Conservation (phyloP, 2,888 invertebrate species). For the Agrochola lychnidis region DNA sequence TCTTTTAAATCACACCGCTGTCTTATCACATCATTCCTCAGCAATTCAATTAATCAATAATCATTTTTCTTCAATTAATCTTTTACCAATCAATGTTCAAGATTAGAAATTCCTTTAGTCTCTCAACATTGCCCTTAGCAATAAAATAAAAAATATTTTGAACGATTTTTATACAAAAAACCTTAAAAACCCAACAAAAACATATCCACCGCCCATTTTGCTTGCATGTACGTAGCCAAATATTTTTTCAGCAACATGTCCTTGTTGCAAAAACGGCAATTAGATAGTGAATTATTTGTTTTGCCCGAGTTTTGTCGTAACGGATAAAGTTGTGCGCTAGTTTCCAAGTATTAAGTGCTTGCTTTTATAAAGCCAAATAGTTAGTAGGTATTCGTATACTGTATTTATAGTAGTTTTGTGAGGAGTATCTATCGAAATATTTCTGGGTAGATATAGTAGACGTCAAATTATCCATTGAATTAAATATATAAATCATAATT, state of each 20-base stretch:
- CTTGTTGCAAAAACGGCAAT: constrained; percentile 59
- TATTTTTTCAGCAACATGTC: constrained; percentile 40
- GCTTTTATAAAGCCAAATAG: constrained; percentile 42
- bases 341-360: constrained; percentile 58
- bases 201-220: no score
- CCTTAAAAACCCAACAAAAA: not conserved
- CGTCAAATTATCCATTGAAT: not conserved
- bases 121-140: not conserved
- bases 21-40: no score
- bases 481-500: not conserved
- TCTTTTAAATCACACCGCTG: no score
- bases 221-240: not conserved
- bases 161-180: not conserved
- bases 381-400: constrained; percentile 9
- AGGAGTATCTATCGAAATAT: not conserved
- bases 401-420: constrained; percentile 9
- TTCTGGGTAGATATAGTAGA: not conserved
- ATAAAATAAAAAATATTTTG: not conserved
- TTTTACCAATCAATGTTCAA: not conserved
- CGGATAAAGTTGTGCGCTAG: constrained; percentile 60
- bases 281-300: constrained; percentile 64
- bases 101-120: not conserved
- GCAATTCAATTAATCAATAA: no score
- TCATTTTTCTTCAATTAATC: no score
- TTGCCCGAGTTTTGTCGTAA: constrained; percentile 63